Evolutionary conservation across 2,797 vertebrate genomes (phyloP), one percentile per base, ranked within the genome.

Genomic region (Labroides dimidiatus): DNA sequence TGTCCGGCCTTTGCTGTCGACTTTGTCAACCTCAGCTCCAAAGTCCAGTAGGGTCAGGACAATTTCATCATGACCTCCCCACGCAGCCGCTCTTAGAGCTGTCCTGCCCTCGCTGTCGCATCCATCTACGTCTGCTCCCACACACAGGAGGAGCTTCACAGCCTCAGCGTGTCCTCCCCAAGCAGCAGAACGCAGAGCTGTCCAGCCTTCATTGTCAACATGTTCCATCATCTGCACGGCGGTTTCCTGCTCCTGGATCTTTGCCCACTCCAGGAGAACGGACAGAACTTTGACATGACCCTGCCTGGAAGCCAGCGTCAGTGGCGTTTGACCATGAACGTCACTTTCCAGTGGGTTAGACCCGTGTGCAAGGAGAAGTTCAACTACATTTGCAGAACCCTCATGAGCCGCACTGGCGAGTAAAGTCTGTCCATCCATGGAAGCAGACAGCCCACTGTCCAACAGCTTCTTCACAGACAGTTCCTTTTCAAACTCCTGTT

Each of bases 41-140:
- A 92, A 90, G 50, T 81, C 75, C 42, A 96, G 58, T 9, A 96
- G 70, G 1, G 88, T 93, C 27, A 86, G 64, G 5, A 94, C 86
- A 1, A 95, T 93, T 68, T 94, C 93, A 56, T 95, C 92, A 17
- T 96, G 94, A 2, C 95, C 93, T 0, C 94, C 95, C 95, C 95
- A 96, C 0, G 95, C 93, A 0, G 95, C 95, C 12, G 95, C 95
- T 72, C 95, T 87, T 43, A 96, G 87, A 4, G 94, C 95, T 1
- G 95, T 96, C 8, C 95, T 90, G 0, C 94, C 94, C n/a, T 95
- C 94, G 0, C 73, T 44, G 19, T 95, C 95, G 1, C 91, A 91
- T 10, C 92, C 88, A 11, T 95, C 93, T 56, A 95, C 94, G 6
- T 93, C 89, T 6, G 94, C 94, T 2, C 94, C 93, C 0, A 92